Evolutionary conservation across 2,888 invertebrate species (phyloP).

Genomic region (Melanotus villosus): DNA sequence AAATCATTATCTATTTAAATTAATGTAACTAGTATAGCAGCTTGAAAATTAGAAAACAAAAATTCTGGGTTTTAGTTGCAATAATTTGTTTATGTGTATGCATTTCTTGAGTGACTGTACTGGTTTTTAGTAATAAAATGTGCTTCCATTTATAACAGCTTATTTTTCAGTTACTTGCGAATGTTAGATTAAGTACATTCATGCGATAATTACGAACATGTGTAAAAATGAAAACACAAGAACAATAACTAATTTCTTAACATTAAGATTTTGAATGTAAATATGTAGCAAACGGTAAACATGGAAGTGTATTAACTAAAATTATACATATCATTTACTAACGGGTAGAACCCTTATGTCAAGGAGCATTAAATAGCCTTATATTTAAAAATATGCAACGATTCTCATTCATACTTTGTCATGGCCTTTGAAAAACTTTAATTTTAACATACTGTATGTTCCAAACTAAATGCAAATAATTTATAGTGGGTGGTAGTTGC

Average conservation of each 20-base stretch:
- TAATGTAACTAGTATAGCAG: too few relatives aligned
- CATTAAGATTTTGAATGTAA: conserved; percentile 3
- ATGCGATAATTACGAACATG: not conserved
- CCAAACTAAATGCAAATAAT: too few relatives aligned
- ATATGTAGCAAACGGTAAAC: not conserved
- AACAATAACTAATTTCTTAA: conserved; percentile 6
- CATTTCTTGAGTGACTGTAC: too few relatives aligned
- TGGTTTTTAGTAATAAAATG: not conserved
- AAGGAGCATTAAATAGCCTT: conserved; percentile 36
- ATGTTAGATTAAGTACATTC: not conserved
- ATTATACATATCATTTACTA: conserved; percentile 43
- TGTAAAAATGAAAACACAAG: not conserved
- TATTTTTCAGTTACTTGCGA: not conserved
- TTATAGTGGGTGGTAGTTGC: too few relatives aligned
- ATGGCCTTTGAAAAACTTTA: not conserved
- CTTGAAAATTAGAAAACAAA: too few relatives aligned
- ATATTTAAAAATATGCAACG: conserved; percentile 31
- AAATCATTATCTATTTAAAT: too few relatives aligned
- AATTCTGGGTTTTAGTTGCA: too few relatives aligned
- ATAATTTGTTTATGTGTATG: too few relatives aligned
- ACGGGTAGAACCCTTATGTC: conserved; percentile 38
- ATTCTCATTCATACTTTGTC: conserved; percentile 13
- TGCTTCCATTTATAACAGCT: conserved; percentile 2
- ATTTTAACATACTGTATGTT: too few relatives aligned
- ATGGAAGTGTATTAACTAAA: conserved; percentile 21